Percentiles rank a stretch among this genome's conserved stretches.
These are phyloP conservation scores for Ridgeia piscesae DNA, from an alignment of 1,140 invertebrate genomes.

Conservation along the genomic window DNA sequence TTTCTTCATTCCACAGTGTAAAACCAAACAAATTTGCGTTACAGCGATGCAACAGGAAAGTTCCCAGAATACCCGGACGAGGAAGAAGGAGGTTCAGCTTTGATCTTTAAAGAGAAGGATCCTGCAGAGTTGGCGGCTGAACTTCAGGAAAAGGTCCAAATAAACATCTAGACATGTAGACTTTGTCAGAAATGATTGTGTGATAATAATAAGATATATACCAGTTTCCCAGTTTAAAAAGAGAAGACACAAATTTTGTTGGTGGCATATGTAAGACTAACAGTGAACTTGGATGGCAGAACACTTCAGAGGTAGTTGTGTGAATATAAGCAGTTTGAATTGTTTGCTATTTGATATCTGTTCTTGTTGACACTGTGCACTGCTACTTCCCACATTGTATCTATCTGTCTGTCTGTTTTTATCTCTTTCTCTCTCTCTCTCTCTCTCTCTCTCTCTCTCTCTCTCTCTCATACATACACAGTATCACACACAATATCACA, in stretches of 20 bases:
- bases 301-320: too few relatives aligned
- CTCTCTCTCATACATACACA: not conserved
- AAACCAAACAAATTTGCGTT: conserved; percentile 9
- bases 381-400: not conserved
- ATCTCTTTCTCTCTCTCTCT: not conserved
- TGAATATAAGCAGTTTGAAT: too few relatives aligned
- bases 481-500: too few relatives aligned
- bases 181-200: not conserved
- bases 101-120: conserved; percentile 70
- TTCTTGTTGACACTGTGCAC: too few relatives aligned
- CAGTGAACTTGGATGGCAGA: too few relatives aligned
- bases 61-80: conserved; percentile 88
- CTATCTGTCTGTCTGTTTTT: not conserved
- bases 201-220: too few relatives aligned
- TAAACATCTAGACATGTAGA: not conserved
- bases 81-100: conserved; percentile 81
- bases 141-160: conserved; percentile 15
- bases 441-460: not conserved
- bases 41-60: conserved; percentile 70
- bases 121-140: conserved; percentile 48
- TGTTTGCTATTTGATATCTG: too few relatives aligned
- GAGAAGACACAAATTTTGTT: too few relatives aligned
- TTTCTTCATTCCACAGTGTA: too few relatives aligned
- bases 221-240: too few relatives aligned
- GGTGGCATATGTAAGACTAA: too few relatives aligned